Base-by-base conservation (phyloP, 2,113 vertebrate species). In the Globicephala melas region DNA sequence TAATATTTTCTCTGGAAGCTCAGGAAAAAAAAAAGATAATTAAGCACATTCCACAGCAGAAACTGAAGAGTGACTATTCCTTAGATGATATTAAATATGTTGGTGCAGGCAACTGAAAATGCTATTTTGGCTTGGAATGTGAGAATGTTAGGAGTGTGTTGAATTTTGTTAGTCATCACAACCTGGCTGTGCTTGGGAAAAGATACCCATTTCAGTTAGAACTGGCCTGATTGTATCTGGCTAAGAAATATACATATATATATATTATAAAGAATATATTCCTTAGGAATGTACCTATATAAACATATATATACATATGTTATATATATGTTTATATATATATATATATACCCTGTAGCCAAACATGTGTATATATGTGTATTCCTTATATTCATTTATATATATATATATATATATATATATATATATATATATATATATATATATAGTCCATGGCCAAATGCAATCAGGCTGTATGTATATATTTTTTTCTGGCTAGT, bases 1-100 rank as follows among this genome's bases (percentile, higher is more conserved):
- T 94, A 55, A 63, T 91, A 81, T 92, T 97, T 96, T 21, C 44
- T 31, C 79, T 95, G n/a, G 67, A 96, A 97, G 47, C 47, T 81
- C 44, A 63, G 50, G 1, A 71, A 89, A 53, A 55, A 53, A 80
- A 95, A 84, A 21, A 95, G 71, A 81, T 76, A 81, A 86, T 71
- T 84, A 80, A 88, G 60, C 62, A 28, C 92, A 95, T 77, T 89
- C 25, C 53, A 93, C 18, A 79, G 28, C 9, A 91, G 89, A 85
- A 88, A 91, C 33, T 47, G 38, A 94, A 91, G 60, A 89, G 23
- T 92, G 82, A 68, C 14, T 53, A 15, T 26, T 95, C 12, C 17
- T 94, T 67, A 77, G 23, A 76, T 91, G 55, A 80, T 77, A 13
- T 71, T 89, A 95, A 95, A 85, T 85, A 89, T 26, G 6, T 58